Base-by-base conservation (phyloP, 2,113 vertebrate genomes). In the Solenodon paradoxus region DNA sequence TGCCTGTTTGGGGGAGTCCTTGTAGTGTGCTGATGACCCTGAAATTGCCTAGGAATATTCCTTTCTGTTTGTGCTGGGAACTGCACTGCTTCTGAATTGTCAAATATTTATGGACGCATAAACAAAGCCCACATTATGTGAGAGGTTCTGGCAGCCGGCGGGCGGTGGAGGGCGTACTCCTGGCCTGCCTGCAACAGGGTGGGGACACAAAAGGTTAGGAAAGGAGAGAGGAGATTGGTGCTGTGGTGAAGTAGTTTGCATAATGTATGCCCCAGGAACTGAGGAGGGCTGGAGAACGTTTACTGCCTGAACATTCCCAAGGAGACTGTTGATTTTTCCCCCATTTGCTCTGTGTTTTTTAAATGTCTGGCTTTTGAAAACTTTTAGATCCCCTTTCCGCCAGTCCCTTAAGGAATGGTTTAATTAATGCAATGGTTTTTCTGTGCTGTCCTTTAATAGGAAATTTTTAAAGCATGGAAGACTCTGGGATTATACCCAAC, bases 41-140 rank as follows among this genome's bases (percentile, higher is more conserved):
- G 97, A 97, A 97, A 92, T 96, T 97, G 96, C 97, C 83, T 90
- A 95, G 97, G 95, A 95, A 78, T 96, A 95, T 90, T 93, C 96
- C 88, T 97, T 98, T 98, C 96, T 97, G 88, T 98, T 96, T 96
- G 97, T 96, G 96, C 98, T 98, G 97, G 98, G 97, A 98, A 90
- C 96, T 72, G 97, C 42, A 35, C 91, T 95, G 92, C 51, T 96
- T 98, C 64, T 64, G 98, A 97, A 97, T 98, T 97, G 98, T 98
- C 95, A 98, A 98, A 98, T 98, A 98, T 98, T 98, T 98, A 98
- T 98, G 98, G 97, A 95, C 79, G 94, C 80, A 47, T 97, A 97
- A 98, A 98, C 98, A 98, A 98, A 98, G 98, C 96, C 94, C 92
- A 97, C 98, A 97, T 97, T 98, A 98, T 98, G 97, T 92, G 97